Conservation (phyloP, 2,797 vertebrate species). For the Sitta carolinensis region DNA sequence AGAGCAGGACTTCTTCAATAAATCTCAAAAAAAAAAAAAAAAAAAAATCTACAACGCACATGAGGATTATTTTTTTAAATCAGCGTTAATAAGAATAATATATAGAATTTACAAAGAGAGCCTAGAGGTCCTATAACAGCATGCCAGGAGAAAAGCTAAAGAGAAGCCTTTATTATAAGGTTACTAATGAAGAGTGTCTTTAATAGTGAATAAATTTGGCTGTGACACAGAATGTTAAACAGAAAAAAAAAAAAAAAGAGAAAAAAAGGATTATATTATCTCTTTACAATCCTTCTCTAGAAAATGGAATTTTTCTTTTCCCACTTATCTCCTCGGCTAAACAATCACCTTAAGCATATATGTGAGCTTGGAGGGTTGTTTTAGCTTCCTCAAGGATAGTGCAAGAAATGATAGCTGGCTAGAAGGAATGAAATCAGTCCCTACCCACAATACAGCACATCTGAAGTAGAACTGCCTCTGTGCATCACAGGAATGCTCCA, state of each 20-base stretch:
- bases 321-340: constrained; percentile 30
- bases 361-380: constrained; percentile 48
- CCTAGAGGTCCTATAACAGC: not conserved
- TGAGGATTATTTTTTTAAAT: not conserved
- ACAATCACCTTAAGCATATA: constrained; percentile 50
- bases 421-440: constrained; percentile 7
- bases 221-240: constrained; percentile 34
- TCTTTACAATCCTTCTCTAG: constrained; percentile 12
- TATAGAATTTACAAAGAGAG: constrained; percentile 40
- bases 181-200: constrained; percentile 50
- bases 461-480: not conserved
- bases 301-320: constrained; percentile 6
- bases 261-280: constrained; percentile 3
- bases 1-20: not conserved
- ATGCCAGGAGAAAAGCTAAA: constrained; percentile 43
- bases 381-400: constrained; percentile 49
- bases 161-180: constrained; percentile 46
- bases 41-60: not conserved
- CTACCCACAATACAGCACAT: not conserved
- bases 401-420: not conserved
- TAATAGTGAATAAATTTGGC: constrained; percentile 56
- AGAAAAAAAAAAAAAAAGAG: not conserved
- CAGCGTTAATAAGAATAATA: not conserved
- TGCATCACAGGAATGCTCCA: not conserved
- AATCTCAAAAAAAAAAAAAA: not conserved